Conservation (phyloP, 2,113 vertebrate species). For the Sorex fumeus region DNA sequence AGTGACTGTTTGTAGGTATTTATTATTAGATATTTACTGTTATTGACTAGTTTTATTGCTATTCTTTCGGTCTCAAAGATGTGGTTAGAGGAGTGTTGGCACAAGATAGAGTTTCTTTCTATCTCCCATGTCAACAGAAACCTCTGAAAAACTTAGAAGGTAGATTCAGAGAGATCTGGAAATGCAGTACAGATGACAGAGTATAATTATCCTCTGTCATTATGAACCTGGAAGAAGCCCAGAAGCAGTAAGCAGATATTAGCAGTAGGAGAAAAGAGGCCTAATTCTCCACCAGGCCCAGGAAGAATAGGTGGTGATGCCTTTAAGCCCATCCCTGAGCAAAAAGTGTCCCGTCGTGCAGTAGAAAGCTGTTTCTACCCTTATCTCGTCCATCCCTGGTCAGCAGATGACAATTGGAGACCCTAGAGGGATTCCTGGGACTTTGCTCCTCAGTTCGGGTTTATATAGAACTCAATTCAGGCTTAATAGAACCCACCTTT, state of each 20-base stretch:
- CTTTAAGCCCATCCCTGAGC: neutral
- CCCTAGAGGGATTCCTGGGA: neutral
- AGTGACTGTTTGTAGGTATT: neutral
- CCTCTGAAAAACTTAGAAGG: neutral
- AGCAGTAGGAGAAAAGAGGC: rapidly evolving
- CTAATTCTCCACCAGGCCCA: neutral
- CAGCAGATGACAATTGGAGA: neutral
- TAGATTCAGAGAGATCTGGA: neutral
- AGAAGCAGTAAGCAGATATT: neutral
- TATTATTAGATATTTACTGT: neutral
- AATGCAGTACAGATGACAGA: neutral
- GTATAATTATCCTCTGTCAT: neutral
- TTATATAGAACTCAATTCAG: too few species aligned
- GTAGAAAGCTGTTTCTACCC: neutral
- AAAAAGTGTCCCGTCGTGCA: neutral
- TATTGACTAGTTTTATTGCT: neutral
- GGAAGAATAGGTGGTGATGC: neutral
- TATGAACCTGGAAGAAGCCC: too few species aligned
- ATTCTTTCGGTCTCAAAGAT: neutral
- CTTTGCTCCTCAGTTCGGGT: too few species aligned
- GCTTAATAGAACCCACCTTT: neutral
- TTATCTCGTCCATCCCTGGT: neutral
- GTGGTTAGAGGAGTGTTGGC: neutral
- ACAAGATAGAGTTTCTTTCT: neutral
- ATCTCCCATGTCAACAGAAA: neutral